These are phyloP conservation scores for Zalophus californianus DNA, from an alignment of 2,797 vertebrate species.

Conservation along the genomic window DNA sequence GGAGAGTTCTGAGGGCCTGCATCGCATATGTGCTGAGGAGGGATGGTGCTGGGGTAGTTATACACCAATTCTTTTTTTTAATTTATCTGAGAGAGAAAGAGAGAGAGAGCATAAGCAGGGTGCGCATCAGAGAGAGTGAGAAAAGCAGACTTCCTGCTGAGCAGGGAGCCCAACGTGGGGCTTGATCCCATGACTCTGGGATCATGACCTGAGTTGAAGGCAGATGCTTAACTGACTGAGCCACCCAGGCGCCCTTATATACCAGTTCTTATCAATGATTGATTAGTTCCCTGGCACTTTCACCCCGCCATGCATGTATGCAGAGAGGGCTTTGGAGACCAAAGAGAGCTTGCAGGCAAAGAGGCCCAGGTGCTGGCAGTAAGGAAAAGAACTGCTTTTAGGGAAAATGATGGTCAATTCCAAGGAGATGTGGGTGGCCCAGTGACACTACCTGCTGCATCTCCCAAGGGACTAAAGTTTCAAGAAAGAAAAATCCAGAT, in stretches of 20 bases:
- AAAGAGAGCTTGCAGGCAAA: neutral
- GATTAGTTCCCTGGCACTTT: neutral
- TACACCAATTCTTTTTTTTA: neutral
- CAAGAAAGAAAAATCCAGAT: neutral
- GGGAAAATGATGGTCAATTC: neutral
- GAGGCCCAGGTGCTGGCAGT: neutral
- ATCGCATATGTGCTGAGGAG: neutral
- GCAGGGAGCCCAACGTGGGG: neutral
- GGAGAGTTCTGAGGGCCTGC: neutral
- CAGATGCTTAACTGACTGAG: neutral
- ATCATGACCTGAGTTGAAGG: neutral
- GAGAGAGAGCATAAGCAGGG: neutral
- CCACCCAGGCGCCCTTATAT: neutral
- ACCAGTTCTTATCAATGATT: neutral
- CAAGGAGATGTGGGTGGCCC: neutral
- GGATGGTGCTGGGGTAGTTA: neutral
- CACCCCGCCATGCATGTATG: accelerated
- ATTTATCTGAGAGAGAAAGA: neutral
- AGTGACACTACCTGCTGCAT: neutral
- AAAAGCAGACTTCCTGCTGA: neutral
- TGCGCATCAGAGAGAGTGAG: neutral
- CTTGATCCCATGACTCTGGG: neutral
- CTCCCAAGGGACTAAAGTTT: neutral
- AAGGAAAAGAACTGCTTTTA: neutral
- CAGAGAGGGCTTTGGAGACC: neutral